Evolutionary conservation across 2,888 invertebrate genomes (phyloP).

Genomic region (Hipparchia sbordonii): DNA sequence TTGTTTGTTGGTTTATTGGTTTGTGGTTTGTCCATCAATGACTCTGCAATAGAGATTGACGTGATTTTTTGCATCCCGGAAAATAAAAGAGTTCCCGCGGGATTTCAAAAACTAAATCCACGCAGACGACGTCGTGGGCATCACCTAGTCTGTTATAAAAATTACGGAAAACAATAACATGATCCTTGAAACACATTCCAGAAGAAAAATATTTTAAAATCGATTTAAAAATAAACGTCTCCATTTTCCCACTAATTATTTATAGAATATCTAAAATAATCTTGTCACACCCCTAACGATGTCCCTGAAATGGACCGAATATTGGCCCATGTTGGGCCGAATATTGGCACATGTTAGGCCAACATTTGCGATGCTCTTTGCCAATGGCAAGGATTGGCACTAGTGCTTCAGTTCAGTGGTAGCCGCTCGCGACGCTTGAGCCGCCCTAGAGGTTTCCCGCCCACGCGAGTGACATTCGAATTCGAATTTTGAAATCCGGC

Average conservation of each 20-base stretch:
- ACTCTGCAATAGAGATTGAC: no score
- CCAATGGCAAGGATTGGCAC: slow-evolving; percentile 52
- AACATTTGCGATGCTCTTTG: slow-evolving; percentile 53
- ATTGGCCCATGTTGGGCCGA: slow-evolving; percentile 48
- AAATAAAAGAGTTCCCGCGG: no score
- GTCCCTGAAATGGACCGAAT: slow-evolving; percentile 36
- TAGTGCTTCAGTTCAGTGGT: slow-evolving; percentile 61
- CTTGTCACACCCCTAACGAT: slow-evolving; percentile 25
- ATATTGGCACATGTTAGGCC: slow-evolving; percentile 48
- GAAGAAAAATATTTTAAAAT: neutral
- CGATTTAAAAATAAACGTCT: neutral
- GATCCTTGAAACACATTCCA: slow-evolving; percentile 3
- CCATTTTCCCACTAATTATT: neutral
- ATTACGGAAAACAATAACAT: no score
- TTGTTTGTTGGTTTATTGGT: no score
- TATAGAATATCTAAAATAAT: slow-evolving; percentile 16
- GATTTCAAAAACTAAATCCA: no score
- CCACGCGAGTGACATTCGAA: slow-evolving; percentile 67
- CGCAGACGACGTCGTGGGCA: no score
- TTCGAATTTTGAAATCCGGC: slow-evolving; percentile 38
- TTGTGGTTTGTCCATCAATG: no score
- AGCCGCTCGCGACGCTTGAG: slow-evolving; percentile 67
- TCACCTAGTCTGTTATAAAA: no score
- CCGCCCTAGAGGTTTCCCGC: slow-evolving; percentile 61
- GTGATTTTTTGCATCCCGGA: no score